A percentile compares a stretch with the other conserved stretches of the same genome.
These are phyloP conservation scores for pig (Sus scrofa) DNA, from an alignment of 2,113 vertebrate species.

Conservation along the genomic window T2T-Sscrofa CM000815.6:133552501-133553000, in stretches of 20 bases:
- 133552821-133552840: not conserved
- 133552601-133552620: not conserved
- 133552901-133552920: not conserved
- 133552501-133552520: not conserved
- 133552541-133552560: not conserved
- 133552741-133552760: not conserved
- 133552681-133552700: not conserved
- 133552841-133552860: not conserved
- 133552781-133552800: not conserved
- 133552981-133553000: not conserved
- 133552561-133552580: not conserved
- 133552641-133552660: not conserved
- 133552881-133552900: not conserved
- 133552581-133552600: not conserved
- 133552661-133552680: not conserved
- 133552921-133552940: no score
- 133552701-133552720: not conserved
- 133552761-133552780: not conserved
- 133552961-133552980: not conserved
- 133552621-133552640: not conserved
- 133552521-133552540: not conserved
- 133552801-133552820: not conserved
- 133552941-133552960: not conserved
- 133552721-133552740: not conserved
- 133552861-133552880: not conserved